Percentiles rank a stretch among this genome's conserved stretches.
phyloP scores from a whole-genome alignment of 2,113 vertebrate species.

The Bucco capensis region DNA sequence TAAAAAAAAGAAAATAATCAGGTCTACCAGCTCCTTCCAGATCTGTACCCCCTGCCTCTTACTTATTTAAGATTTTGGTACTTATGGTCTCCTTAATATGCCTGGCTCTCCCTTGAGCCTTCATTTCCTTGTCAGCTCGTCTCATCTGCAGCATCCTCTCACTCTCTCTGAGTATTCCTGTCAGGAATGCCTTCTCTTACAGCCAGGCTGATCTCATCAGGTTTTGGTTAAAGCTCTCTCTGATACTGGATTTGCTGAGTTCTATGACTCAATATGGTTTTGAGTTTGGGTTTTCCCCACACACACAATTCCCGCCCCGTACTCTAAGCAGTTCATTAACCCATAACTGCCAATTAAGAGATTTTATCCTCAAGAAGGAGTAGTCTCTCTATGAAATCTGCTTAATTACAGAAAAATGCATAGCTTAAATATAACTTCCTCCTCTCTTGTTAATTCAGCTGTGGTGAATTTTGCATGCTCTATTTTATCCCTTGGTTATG shows the following conservation, averaged over 20 bases:
- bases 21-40: background rate
- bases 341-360: constrained; percentile 15
- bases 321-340: constrained; percentile 34
- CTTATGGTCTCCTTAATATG: background rate
- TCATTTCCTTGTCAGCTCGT: background rate
- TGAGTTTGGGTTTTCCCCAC: background rate
- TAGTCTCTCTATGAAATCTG: background rate
- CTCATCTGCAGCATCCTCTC: background rate
- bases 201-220: background rate
- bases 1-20: constrained; percentile 13
- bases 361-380: background rate
- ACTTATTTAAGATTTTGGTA: background rate
- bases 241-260: background rate
- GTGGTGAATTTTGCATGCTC: background rate
- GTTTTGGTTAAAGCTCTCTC: background rate
- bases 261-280: background rate
- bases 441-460: constrained; percentile 8
- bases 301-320: background rate
- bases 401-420: constrained; percentile 25
- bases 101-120: background rate
- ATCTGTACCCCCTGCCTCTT: background rate
- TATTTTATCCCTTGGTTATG: background rate
- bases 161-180: background rate
- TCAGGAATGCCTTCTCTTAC: background rate
- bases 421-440: background rate